Evolutionary conservation across 2,797 vertebrate species (phyloP), one percentile per base, ranked within the genome.

Genomic region (Macroramphosus scolopax): DNA sequence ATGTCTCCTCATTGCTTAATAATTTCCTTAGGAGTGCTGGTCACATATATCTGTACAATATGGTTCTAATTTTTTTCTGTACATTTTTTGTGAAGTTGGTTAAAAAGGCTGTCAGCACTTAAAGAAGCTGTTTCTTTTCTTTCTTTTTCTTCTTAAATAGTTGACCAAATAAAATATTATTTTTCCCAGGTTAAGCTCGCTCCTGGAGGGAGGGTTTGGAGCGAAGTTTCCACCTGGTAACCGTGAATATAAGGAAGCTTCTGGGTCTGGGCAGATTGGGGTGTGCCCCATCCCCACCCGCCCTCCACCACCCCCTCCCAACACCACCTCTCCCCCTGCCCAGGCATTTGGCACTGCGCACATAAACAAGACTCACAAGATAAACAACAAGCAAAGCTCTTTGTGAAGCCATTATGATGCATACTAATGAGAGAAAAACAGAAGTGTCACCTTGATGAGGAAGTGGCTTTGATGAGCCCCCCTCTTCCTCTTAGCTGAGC

Each of bases 71-170:
- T 87, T 88, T 84, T 69, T 52, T 96, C 94, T 98, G 95, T 98
- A 97, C 95, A 98, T 94, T 94, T 87, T 83, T 66, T 90, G 88
- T 91, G 96, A 95, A 93, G 93, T 98, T 92, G 92, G 91, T 98
- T 98, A 98, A 98, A 98, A 98, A 99, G 96, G 96, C 95, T 95
- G 92, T 97, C 96, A 98, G 96, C 95, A 98, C 93, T 97, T 95
- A 96, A 97, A 96, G 91, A 97, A 96, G 94, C 95, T 92, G 92
- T 92, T 93, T 91, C 88, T 86, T 84, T 80, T 81, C 71, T 78
- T 69, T 75, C 40, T 70, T 68, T 72, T 64, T 60, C 51, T 55
- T 74, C 77, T 81, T 88, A 81, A 85, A 82, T 89, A 87, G 73
- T 87, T 82, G 82, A 81, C 93, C 89, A 93, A 90, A 95, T 93